Conservation (phyloP, 2,888 invertebrate genomes). For the Harpalus rubripes region DNA sequence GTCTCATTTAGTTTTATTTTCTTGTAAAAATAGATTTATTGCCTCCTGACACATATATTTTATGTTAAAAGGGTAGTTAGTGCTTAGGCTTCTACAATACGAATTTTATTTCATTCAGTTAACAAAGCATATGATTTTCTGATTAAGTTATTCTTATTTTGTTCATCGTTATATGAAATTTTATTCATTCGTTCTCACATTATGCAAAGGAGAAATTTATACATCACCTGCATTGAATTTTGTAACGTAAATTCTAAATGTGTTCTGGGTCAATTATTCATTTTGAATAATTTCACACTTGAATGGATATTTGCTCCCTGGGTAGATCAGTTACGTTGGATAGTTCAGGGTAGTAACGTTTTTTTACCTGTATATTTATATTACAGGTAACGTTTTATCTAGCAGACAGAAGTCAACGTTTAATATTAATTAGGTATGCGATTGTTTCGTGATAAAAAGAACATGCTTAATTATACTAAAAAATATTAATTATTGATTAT, state of each 20-base stretch:
- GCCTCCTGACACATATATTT: conserved; percentile 40
- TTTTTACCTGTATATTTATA: conserved; percentile 1
- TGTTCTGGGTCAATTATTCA: conserved; percentile 20
- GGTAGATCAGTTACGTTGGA: background rate
- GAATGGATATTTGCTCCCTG: conserved; percentile 16
- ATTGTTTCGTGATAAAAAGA: conserved; percentile 2
- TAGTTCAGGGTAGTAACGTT: conserved; percentile 14
- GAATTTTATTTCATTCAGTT: conserved; percentile 21
- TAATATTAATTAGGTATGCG: conserved; percentile 26
- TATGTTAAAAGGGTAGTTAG: conserved; percentile 51
- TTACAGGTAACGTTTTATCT: conserved; percentile 16
- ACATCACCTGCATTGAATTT: conserved; percentile 12
- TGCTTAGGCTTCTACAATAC: conserved; percentile 18
- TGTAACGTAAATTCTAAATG: conserved; percentile 27
- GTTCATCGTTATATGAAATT: background rate
- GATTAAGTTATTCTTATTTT: conserved; percentile 38
- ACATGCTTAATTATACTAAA: conserved; percentile 25
- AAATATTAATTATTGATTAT: background rate
- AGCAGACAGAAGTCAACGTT: conserved; percentile 14
- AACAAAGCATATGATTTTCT: conserved; percentile 34
- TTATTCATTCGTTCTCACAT: background rate
- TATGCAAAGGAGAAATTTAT: background rate
- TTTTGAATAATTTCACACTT: conserved; percentile 24
- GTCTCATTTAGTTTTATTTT: conserved; percentile 57
- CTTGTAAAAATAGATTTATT: conserved; percentile 58